Percentiles rank a stretch among this genome's conserved stretches.
Evolutionary conservation across 1,140 invertebrate genomes (phyloP).

Genomic region (Drosophila kurseongensis): DNA sequence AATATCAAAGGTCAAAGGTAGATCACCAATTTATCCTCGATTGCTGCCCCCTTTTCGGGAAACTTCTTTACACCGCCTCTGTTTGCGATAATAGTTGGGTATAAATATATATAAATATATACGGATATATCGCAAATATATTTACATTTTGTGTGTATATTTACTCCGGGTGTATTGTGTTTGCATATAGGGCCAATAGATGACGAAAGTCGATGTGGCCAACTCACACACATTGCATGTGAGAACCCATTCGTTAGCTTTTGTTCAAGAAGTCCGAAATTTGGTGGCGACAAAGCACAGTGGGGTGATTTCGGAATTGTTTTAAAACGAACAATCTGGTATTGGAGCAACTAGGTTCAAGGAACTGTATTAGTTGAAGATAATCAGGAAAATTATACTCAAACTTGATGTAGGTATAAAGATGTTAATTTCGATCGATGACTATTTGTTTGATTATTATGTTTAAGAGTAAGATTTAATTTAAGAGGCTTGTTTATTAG

Average conservation of each 20-base stretch:
- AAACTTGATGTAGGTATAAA: too few species aligned
- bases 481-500: too few species aligned
- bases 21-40: background rate
- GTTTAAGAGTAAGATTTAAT: too few species aligned
- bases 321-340: too few species aligned
- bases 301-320: background rate
- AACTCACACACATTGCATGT: slow-evolving; percentile 68
- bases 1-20: background rate
- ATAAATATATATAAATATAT: slow-evolving; percentile 2
- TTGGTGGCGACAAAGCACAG: slow-evolving; percentile 39
- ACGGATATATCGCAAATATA: slow-evolving; percentile 24
- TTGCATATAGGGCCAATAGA: slow-evolving; percentile 69
- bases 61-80: background rate
- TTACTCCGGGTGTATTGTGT: slow-evolving; percentile 14
- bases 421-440: too few species aligned
- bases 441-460: too few species aligned
- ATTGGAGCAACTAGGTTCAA: too few species aligned
- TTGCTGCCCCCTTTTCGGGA: background rate
- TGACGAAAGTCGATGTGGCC: slow-evolving; percentile 61
- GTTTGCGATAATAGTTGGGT: slow-evolving; percentile 20
- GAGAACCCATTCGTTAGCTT: slow-evolving; percentile 70
- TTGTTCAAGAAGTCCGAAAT: slow-evolving; percentile 65
- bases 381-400: too few species aligned
- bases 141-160: slow-evolving; percentile 11
- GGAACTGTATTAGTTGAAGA: too few species aligned